Evolutionary conservation across 2,888 invertebrate genomes (phyloP), one percentile per base, ranked within the genome.

Genomic region (Cenopis cana): DNA sequence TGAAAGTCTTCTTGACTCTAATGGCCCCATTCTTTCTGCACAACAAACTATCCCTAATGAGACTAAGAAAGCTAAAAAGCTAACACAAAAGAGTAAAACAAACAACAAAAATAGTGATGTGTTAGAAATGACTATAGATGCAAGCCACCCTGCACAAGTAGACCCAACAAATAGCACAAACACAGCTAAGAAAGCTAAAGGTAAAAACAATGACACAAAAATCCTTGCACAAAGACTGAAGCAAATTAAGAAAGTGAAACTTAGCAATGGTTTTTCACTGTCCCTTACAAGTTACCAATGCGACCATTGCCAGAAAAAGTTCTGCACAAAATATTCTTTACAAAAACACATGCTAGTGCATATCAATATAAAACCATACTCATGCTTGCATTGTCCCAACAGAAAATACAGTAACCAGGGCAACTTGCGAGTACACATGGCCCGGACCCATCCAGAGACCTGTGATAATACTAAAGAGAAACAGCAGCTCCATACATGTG

Each of bases 301-400:
- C 87, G 94, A 94, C 68, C 88, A 94, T 70, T 97, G 97, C 80
- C 84, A 94, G 3, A 96, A 95, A 86, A 89, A 89, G 55, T 97
- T 96, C 82, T 90, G 93, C 62, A 94, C 94, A 65, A 95, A 95
- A 76, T 95, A 95, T 74, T 95, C 96, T 79, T 87, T 97, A 72
- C 93, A 94, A 57, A 95, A 96, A 79, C 97, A 97, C 82, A 90
- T 95, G 74, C 93, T 95, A 65, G 93, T 94, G 29, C 97, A 97
- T 82, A 94, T 95, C 0, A 94, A 95, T 74, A 93, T 95, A 76
- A 93, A 95, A 57, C 96, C 95, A 0, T 95, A 94, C 79, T 84
- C 91, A 61, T 97, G 97, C 81, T 86, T 89, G 9, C 90, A 94
- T 71, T 97, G 97, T 80, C 91, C 94, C 14, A 94, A 54, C 11